A percentile compares a stretch with the other conserved stretches of the same genome.
Evolutionary conservation across 2,888 invertebrate species (phyloP).

Genomic region (Lepidochrysops patricia): DNA sequence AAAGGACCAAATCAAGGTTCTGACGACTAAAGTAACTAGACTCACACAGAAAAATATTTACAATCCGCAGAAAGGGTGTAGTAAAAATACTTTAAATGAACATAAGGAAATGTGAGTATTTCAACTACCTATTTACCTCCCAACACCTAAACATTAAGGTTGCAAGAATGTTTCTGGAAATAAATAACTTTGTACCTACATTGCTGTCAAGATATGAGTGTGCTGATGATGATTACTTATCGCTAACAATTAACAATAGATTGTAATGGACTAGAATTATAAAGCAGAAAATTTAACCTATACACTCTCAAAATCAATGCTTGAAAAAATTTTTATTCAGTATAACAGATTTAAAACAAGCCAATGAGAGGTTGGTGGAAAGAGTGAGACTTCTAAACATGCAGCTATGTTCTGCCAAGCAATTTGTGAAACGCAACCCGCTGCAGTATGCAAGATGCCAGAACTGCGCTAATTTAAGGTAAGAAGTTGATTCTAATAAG

Average conservation of each 20-base stretch:
- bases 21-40: conserved; percentile 48
- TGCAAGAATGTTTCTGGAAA: too few relatives aligned
- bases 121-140: too few relatives aligned
- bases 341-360: conserved; percentile 40
- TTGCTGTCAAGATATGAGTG: too few relatives aligned
- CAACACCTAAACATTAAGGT: too few relatives aligned
- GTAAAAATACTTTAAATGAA: conserved; percentile 40
- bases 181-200: too few relatives aligned
- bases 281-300: too few relatives aligned
- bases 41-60: conserved; percentile 35
- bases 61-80: conserved; percentile 39
- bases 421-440: conserved; percentile 41
- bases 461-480: conserved; percentile 31
- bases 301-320: too few relatives aligned
- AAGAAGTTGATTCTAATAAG: conserved; percentile 1
- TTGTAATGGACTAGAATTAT: too few relatives aligned
- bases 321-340: conserved; percentile 31
- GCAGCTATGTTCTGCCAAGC: conserved; percentile 52
- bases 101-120: conserved; percentile 48
- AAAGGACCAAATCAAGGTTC: conserved; percentile 60
- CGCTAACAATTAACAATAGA: too few relatives aligned
- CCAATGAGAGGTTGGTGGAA: conserved; percentile 45
- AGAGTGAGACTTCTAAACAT: conserved; percentile 45
- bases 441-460: conserved; percentile 25
- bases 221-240: too few relatives aligned